Evolutionary conservation across 2,888 invertebrate genomes (phyloP).

Genomic region (Mycalesis mineus): DNA sequence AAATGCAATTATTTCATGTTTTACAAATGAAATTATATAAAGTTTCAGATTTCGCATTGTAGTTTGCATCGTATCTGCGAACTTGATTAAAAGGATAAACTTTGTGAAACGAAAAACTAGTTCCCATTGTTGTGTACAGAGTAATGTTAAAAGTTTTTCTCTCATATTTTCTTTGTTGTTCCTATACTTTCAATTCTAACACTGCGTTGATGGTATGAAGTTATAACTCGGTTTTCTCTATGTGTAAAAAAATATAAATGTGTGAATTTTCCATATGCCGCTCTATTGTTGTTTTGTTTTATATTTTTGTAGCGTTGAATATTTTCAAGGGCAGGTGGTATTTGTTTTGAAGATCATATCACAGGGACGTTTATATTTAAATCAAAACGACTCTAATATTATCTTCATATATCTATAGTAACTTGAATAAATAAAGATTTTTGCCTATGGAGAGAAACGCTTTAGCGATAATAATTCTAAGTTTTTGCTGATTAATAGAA

Average conservation of each 20-base stretch:
- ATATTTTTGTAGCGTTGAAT: not conserved
- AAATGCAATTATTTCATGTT: not conserved
- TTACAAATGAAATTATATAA: slow-evolving; percentile 10
- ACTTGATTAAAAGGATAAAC: slow-evolving; percentile 23
- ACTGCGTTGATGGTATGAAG: slow-evolving; percentile 4
- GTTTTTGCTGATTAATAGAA: no score
- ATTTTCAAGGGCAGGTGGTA: not conserved
- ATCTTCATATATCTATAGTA: no score
- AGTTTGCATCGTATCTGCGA: slow-evolving; percentile 10
- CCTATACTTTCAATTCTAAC: slow-evolving; percentile 15
- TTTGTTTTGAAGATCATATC: not conserved
- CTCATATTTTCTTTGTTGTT: slow-evolving; percentile 18
- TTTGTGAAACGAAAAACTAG: slow-evolving; percentile 18
- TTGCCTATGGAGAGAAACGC: no score
- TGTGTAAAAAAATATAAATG: not conserved
- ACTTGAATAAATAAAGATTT: no score
- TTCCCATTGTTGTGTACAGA: slow-evolving; percentile 19
- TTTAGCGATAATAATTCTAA: no score
- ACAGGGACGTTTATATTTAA: no score
- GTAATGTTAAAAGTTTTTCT: slow-evolving; percentile 17
- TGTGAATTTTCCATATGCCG: not conserved
- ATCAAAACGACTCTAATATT: no score
- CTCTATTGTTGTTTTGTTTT: not conserved
- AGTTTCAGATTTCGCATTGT: slow-evolving; percentile 15
- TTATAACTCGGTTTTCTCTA: slow-evolving; percentile 7